Percentiles rank a stretch among this genome's conserved stretches.
phyloP scores from a whole-genome alignment of 2,113 vertebrate species.

The Podarcis raffonei region DNA sequence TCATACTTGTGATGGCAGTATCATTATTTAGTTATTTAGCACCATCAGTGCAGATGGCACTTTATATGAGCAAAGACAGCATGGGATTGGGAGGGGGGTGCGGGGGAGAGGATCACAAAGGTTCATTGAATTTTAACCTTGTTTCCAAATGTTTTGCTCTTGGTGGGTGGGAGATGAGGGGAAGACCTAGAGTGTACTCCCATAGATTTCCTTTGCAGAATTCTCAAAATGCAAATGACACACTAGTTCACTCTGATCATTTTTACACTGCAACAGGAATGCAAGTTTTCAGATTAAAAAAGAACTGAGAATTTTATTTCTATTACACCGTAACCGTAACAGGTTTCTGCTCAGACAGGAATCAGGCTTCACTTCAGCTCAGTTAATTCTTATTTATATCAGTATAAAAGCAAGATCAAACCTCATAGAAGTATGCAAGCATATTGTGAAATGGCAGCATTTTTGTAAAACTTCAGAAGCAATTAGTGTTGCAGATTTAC shows the following conservation, averaged over 20 bases:
- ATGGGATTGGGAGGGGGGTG: not conserved
- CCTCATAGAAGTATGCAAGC: not conserved
- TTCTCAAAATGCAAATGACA: not conserved
- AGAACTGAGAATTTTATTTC: not conserved
- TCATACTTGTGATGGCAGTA: not conserved
- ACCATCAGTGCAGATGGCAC: too few relatives aligned
- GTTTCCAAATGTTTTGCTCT: not conserved
- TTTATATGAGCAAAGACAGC: not conserved
- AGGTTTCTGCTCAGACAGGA: not conserved
- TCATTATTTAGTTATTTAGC: not conserved
- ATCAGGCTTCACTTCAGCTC: not conserved
- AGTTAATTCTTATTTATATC: conserved; percentile 7
- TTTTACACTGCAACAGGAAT: not conserved
- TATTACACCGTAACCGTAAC: not conserved
- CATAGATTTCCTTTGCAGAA: not conserved
- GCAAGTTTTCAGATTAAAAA: not conserved
- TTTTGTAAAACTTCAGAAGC: conserved; percentile 11
- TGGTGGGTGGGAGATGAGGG: not conserved
- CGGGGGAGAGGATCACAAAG: too few relatives aligned
- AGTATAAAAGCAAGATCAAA: conserved; percentile 28
- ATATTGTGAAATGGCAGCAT: not conserved
- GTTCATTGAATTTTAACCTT: not conserved
- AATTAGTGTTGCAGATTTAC: conserved; percentile 13
- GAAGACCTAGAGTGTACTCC: not conserved
- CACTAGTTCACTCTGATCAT: not conserved